These are phyloP conservation scores for Baccha elongata DNA, from an alignment of 2,888 invertebrate species.

Conservation along the genomic window DNA sequence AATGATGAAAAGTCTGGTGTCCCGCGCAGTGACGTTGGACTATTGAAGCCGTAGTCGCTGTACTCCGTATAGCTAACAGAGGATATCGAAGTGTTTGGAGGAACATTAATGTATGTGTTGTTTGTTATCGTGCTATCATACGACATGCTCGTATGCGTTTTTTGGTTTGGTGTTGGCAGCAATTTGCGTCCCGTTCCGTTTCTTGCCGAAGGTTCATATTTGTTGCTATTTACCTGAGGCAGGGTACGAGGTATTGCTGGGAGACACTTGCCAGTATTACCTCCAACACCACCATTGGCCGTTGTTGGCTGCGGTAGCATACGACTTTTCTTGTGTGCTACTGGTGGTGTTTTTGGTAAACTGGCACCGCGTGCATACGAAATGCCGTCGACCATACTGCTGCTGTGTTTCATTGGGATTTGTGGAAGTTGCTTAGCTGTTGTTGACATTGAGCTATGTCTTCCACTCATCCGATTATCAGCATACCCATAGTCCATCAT, in stretches of 20 bases:
- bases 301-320: slow-evolving; percentile 75
- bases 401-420: slow-evolving; percentile 77
- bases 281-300: slow-evolving; percentile 86
- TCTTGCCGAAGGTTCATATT: slow-evolving; percentile 76
- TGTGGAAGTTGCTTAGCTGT: slow-evolving; percentile 78
- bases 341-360: slow-evolving; percentile 77
- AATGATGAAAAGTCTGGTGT: slow-evolving; percentile 6
- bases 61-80: slow-evolving; percentile 86
- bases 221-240: slow-evolving; percentile 75
- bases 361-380: slow-evolving; percentile 76
- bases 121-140: slow-evolving; percentile 72
- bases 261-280: slow-evolving; percentile 85
- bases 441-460: slow-evolving; percentile 65
- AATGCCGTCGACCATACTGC: slow-evolving; percentile 79
- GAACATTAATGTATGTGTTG: slow-evolving; percentile 68
- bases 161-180: slow-evolving; percentile 67
- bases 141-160: slow-evolving; percentile 59
- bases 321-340: slow-evolving; percentile 75
- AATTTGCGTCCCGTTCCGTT: slow-evolving; percentile 65
- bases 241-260: slow-evolving; percentile 76
- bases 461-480: slow-evolving; percentile 59
- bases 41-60: slow-evolving; percentile 83
- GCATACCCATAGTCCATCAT: slow-evolving; percentile 81
- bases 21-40: slow-evolving; percentile 4
- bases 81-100: slow-evolving; percentile 79